Evolutionary conservation across 2,888 invertebrate genomes (phyloP).

Genomic region (Chrysolina oricalcia): DNA sequence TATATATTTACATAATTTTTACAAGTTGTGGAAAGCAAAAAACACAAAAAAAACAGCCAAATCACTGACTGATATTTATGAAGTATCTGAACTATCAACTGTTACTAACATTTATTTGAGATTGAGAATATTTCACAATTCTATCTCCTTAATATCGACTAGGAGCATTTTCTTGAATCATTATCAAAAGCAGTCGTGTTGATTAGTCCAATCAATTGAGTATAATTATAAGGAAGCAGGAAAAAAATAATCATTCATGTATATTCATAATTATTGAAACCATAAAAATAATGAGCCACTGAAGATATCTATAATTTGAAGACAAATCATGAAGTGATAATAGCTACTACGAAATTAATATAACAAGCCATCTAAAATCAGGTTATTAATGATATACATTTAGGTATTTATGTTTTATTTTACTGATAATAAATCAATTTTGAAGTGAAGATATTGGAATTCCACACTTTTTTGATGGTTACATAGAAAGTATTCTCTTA

Average conservation of each 20-base stretch:
- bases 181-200: conserved; percentile 5
- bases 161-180: neutral
- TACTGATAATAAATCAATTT: neutral
- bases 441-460: neutral
- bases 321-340: conserved; percentile 13
- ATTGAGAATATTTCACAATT: neutral
- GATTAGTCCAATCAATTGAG: neutral
- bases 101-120: too few relatives aligned
- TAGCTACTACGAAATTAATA: neutral
- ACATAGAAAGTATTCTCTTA: too few relatives aligned
- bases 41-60: too few relatives aligned
- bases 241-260: neutral
- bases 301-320: conserved; percentile 22
- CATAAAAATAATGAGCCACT: conserved; percentile 8
- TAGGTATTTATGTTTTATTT: neutral
- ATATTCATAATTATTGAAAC: conserved; percentile 5
- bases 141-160: neutral
- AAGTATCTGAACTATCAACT: too few relatives aligned
- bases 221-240: conserved; percentile 18
- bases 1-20: too few relatives aligned
- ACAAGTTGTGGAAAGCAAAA: too few relatives aligned
- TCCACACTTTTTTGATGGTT: neutral
- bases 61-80: too few relatives aligned
- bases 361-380: neutral
- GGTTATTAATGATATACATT: neutral